Evolutionary conservation across 92 coral and sea anemone species (phyloP), one percentile per base, ranked within the genome.

Genomic region (Phenganax subtilis): DNA sequence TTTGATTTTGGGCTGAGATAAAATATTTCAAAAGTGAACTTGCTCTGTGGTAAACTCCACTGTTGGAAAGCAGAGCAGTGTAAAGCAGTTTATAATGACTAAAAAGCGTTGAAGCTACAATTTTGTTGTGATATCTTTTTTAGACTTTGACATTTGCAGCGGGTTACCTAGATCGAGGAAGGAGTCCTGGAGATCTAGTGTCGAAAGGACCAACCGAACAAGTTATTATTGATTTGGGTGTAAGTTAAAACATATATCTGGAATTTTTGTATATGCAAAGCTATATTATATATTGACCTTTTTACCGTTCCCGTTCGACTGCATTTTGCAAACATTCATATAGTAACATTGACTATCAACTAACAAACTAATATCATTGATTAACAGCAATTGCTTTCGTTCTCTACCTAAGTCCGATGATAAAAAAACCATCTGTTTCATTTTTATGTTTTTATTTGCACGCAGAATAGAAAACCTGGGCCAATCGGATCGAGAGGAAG

Each of bases 91-190:
- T 37, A 37, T 37, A 37, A 37, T 37, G 2, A 37, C 47, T 37
- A 37, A 37, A 37, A 37, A 37, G 47, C 47, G 47, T 37, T 37
- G 47, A 37, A 37, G 47, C 47, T 37, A 37, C 47, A 37, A 1
- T 37, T 37, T 37, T 37, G 5, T 37, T 37, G 5, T 37, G 47
- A 37, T 37, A 37, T 75, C 30, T 76, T 27, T 56, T 37, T 20
- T 44, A 76, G 81, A 27, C 58, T 12, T 69, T 76, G 6, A 57
- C 81, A 0, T 76, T 76, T 17, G 81, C 81, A 57, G 70, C 81
- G 58, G 81, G 81, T 10, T 76, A 76, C 30, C 69, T 76, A 12
- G 81, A 76, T 76, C 81, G 70, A 44, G 81, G 81, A 60, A 58
- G 81, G 60, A 51, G 67, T 7, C 81, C 81, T 11, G 81, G 25